Evolutionary conservation across 1,140 invertebrate species (phyloP).

Genomic region (Rhopalosiphum maidis): DNA sequence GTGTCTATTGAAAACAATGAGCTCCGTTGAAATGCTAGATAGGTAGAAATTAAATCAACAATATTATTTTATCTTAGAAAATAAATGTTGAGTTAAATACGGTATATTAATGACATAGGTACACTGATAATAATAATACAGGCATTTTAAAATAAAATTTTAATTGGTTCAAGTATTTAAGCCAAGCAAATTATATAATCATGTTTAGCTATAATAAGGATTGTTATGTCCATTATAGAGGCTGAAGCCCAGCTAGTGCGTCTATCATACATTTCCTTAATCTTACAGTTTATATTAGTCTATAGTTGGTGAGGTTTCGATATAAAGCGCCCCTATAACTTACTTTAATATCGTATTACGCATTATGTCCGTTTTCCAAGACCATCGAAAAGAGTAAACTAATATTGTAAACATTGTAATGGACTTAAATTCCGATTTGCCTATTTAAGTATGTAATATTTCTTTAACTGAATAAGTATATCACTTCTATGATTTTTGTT

Average conservation of each 20-base stretch:
- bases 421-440: background rate
- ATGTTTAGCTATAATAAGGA: background rate
- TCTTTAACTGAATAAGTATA: background rate
- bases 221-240: background rate
- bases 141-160: background rate
- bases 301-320: background rate
- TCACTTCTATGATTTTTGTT: background rate
- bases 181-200: background rate
- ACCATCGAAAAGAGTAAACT: background rate
- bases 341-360: background rate
- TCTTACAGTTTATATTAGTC: background rate
- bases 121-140: background rate
- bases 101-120: background rate
- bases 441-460: background rate
- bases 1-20: background rate
- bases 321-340: background rate
- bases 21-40: background rate
- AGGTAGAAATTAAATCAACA: background rate
- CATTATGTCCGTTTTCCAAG: background rate
- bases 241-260: background rate
- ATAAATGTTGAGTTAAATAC: background rate
- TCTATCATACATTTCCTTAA: background rate
- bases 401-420: background rate
- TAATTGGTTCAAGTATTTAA: background rate
- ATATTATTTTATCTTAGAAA: background rate